A percentile compares a stretch with the other conserved stretches of the same genome.
Conservation (phyloP, 2,113 vertebrate genomes). For the Lepus timidus region DNA sequence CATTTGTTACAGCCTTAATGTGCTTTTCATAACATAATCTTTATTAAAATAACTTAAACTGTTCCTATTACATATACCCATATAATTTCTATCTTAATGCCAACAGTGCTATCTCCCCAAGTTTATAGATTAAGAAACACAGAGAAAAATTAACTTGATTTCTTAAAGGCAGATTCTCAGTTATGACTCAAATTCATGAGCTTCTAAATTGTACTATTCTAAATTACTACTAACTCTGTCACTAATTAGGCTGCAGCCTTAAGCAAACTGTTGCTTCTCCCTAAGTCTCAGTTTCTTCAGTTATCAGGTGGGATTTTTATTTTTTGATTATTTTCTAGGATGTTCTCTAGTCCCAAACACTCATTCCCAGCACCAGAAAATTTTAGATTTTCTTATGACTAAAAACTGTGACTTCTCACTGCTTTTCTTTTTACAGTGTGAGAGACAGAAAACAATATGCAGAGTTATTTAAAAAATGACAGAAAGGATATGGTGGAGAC, state of each 20-base stretch:
- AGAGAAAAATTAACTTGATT: slow-evolving; percentile 42
- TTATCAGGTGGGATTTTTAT: background rate
- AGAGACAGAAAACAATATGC: slow-evolving; percentile 7
- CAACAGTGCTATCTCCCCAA: background rate
- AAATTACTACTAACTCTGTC: background rate
- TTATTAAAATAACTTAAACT: slow-evolving; percentile 13
- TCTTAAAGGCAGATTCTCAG: slow-evolving; percentile 40
- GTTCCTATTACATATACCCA: background rate
- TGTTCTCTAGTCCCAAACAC: background rate
- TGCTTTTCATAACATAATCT: background rate
- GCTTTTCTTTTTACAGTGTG: background rate
- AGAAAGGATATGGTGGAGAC: slow-evolving; percentile 11
- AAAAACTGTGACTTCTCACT: slow-evolving; percentile 34
- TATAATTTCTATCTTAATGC: background rate
- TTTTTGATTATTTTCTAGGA: background rate
- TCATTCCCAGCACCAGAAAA: slow-evolving; percentile 24
- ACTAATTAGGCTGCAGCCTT: background rate
- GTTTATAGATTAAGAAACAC: background rate
- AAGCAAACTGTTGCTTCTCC: background rate
- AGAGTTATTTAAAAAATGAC: slow-evolving; percentile 37
- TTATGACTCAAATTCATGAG: slow-evolving; percentile 24
- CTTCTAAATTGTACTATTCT: slow-evolving; percentile 5
- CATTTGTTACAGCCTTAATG: background rate
- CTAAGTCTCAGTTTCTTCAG: background rate
- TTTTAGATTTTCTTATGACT: slow-evolving; percentile 51